Percentiles rank a stretch among this genome's conserved stretches.
Evolutionary conservation across 2,113 vertebrate genomes (phyloP).

Genomic region (Daubentonia madagascariensis): DNA sequence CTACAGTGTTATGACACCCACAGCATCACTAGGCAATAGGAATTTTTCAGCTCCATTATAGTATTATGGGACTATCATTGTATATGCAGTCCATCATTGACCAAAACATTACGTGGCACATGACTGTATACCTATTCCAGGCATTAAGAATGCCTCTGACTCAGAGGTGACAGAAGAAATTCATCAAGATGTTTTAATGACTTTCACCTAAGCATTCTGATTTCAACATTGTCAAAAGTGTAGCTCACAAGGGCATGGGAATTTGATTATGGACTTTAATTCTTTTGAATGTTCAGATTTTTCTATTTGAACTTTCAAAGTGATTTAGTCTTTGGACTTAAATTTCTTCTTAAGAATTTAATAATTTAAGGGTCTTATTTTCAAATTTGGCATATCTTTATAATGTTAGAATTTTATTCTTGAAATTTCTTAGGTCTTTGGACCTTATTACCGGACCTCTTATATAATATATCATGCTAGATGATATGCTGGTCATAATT

Average conservation of each 20-base stretch:
- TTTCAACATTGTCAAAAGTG: not conserved
- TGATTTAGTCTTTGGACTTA: slow-evolving; percentile 15
- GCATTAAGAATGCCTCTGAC: not conserved
- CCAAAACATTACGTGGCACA: not conserved
- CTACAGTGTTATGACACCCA: not conserved
- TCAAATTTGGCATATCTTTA: not conserved
- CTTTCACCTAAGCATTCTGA: not conserved
- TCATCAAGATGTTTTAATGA: not conserved
- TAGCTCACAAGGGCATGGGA: not conserved
- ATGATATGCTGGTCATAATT: not conserved
- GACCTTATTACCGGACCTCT: not conserved
- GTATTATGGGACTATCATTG: not conserved
- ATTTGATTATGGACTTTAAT: not conserved
- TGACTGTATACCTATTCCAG: not conserved
- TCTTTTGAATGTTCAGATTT: not conserved
- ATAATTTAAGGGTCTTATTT: not conserved
- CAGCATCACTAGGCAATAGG: not conserved
- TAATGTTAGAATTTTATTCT: not conserved
- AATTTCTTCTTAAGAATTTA: not conserved
- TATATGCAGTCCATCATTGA: not conserved
- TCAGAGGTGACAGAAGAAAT: not conserved
- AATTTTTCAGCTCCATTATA: not conserved
- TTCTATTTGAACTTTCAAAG: not conserved
- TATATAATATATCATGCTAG: not conserved
- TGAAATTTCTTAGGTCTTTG: not conserved